Evolutionary conservation across 2,113 vertebrate species (phyloP), one percentile per base, ranked within the genome.

Genomic region (Paraplagusia blochii): DNA sequence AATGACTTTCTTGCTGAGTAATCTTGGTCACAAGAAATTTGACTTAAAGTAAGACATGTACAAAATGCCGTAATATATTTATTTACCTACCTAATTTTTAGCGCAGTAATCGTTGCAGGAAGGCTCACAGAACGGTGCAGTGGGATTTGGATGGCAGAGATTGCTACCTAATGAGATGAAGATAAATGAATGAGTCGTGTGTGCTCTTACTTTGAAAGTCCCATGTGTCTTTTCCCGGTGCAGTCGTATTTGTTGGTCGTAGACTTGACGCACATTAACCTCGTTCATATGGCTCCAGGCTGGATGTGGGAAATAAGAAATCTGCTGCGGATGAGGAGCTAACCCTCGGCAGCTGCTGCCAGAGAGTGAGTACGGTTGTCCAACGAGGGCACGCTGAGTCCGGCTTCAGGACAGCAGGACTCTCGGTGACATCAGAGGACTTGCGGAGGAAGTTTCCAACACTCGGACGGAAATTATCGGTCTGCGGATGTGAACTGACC

Each of bases 241-340:
- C 33, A 4, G 0, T n/a, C 12, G 3, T 0, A 5, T 0, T 1
- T 33, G 0, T 18, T 0, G 14, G 1, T 14, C 2, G 16, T 0
- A 10, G 2, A 0, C 55, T 66, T 77, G 44, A 55, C 42, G 3
- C 22, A 5, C 14, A 2, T 33, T 15, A 44, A 62, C 52, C 44
- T 6, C 53, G 15, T 72, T 63, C 67, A 57, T 63, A 65, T 54
- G 70, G 11, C 15, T 66, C n/a, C 12, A 18, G 53, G 43, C 48
- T 17, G 33, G 44, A 70, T 75, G 74, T 58, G 72, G 72, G 55
- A 65, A 66, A 55, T 58, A 58, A 60, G 52, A 76, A 62, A 69
- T 73, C 51, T 60, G 72, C 19, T 43, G 59, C 18, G 63, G 22
- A 29, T 29, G 6, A 29, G 39, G 61, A 65, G 64, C 61, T 70